phyloP scores from a whole-genome alignment of 2,113 vertebrate species.

The Genyomyrus donnyi region DNA sequence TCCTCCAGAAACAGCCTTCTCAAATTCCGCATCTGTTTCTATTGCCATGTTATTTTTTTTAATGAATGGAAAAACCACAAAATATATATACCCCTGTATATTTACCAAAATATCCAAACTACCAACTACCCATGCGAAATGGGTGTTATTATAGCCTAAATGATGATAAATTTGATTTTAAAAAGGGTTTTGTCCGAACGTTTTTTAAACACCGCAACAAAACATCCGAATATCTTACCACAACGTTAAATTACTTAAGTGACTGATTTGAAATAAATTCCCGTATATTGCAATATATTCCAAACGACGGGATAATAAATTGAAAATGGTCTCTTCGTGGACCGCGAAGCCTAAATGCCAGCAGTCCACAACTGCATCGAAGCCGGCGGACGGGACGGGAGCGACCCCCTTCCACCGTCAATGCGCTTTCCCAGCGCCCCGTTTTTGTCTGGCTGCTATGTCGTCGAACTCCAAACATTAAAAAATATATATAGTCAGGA shows the following conservation, averaged over 20 bases:
- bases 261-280: background rate
- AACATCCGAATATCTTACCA: background rate
- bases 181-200: background rate
- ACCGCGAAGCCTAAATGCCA: background rate
- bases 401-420: background rate
- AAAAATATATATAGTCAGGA: background rate
- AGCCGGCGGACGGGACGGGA: background rate
- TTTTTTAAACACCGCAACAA: background rate
- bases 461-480: background rate
- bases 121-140: background rate
- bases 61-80: background rate
- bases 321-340: background rate
- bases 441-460: background rate
- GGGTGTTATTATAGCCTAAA: background rate
- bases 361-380: background rate
- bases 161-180: background rate
- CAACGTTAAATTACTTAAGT: background rate
- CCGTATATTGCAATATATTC: background rate
- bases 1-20: constrained; percentile 46
- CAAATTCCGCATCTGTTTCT: constrained; percentile 58
- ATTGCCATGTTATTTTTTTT: constrained; percentile 63
- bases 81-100: background rate
- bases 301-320: background rate
- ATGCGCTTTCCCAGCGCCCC: background rate
- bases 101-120: background rate